These are phyloP conservation scores for Rosalia funebris DNA, from an alignment of 2,888 invertebrate species.

Conservation along the genomic window DNA sequence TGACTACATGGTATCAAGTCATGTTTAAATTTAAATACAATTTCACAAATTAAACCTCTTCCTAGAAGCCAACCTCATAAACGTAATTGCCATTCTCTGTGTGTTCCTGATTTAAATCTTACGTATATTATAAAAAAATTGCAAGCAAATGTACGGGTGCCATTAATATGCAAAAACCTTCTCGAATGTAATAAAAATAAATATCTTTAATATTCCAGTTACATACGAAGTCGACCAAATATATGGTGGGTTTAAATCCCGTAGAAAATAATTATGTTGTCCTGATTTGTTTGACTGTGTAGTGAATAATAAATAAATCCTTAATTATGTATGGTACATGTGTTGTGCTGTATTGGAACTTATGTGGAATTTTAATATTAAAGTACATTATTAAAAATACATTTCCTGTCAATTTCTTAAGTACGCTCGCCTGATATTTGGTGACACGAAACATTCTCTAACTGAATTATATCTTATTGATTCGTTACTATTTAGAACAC, in stretches of 20 bases:
- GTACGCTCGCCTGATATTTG: conserved; percentile 32
- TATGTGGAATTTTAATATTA: conserved; percentile 45
- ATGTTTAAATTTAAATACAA: conserved; percentile 10
- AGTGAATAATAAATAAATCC: conserved; percentile 49
- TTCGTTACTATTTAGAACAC: no score
- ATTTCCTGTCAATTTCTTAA: conserved; percentile 49
- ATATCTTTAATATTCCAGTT: conserved; percentile 46
- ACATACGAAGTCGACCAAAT: conserved; percentile 45
- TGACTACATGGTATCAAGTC: background rate
- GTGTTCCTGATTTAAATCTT: conserved; percentile 25
- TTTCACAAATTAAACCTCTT: conserved; percentile 17
- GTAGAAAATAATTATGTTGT: conserved; percentile 34
- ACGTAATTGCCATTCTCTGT: conserved; percentile 16
- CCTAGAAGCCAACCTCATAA: conserved; percentile 18
- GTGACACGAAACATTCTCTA: conserved; percentile 10
- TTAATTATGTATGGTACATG: conserved; percentile 50
- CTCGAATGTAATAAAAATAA: conserved; percentile 45
- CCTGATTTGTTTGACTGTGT: conserved; percentile 48
- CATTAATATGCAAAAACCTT: conserved; percentile 25
- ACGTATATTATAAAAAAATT: conserved; percentile 25
- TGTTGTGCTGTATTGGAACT: conserved; percentile 44
- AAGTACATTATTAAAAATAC: conserved; percentile 48
- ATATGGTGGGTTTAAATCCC: conserved; percentile 37
- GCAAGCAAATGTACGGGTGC: conserved; percentile 20
- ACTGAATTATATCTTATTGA: no score